Evolutionary conservation across 2,113 vertebrate species (phyloP), one percentile per base, ranked within the genome.

Genomic region (Chaetorhynchus papuensis): DNA sequence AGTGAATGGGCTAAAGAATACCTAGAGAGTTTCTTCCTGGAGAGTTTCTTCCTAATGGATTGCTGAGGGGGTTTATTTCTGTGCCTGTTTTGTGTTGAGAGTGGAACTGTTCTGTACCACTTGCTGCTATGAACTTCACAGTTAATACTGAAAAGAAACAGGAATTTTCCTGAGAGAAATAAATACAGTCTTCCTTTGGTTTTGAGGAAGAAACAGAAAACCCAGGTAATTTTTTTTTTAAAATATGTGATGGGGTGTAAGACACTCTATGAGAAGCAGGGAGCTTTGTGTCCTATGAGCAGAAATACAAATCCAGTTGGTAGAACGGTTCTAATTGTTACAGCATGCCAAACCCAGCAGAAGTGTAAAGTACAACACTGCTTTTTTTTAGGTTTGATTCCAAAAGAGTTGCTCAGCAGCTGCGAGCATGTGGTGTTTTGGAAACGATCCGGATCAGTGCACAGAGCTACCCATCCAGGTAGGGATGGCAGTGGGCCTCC

Each of bases 401-500:
- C 52, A 98, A 97, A 91, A 98, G 99, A 94, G 98, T 99, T 41
- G 98, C 98, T 75, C 99, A 99, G 97, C 99, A 99, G 92, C 97
- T 99, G 91, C 97, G 99, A 93, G 99, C 99, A 26, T 99, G 99
- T 37, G 99, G 99, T 9, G 99, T 99, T 65, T 94, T 99, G 92
- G 99, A 99, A 97, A 99, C 99, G 0, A 99, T 99, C 92, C 98
- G 98, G 30, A 99, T 99, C 91, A 99, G 99, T 69, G 98, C 99
- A 2, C 99, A 99, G 97, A 99, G 99, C 96, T 99, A 99, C 93
- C 99, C 99, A 0, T 99, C 98, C 97, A 98, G 99, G 99, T 99
- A 79, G 7, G 39, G 24, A 30, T 1, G 23, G 26, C 57, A 45
- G 23, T 27, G 35, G 23, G 21, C 37, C 13, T 37, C 42, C 2